These are phyloP conservation scores for Mactromeris polynyma DNA, from an alignment of 2,888 invertebrate genomes.

Conservation along the genomic window DNA sequence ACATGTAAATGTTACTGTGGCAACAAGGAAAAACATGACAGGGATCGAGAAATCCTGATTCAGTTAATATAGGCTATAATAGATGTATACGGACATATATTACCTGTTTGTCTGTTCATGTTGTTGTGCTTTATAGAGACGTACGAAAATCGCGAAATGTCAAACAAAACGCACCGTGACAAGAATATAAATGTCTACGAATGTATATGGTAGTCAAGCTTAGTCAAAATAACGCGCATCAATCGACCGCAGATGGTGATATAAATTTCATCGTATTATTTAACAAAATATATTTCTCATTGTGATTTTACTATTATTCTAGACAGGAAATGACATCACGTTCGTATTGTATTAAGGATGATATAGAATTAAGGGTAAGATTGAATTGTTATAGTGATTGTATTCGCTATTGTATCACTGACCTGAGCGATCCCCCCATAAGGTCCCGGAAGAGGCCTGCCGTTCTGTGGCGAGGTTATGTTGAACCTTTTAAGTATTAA, in stretches of 20 bases:
- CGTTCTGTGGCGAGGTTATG: too few species aligned
- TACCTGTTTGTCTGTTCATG: background rate
- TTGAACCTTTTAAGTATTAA: too few species aligned
- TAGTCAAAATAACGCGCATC: background rate
- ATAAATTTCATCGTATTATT: too few species aligned
- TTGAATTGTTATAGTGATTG: too few species aligned
- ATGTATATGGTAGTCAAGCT: background rate
- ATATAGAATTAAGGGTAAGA: conserved; percentile 6
- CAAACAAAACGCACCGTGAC: background rate
- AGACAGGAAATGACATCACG: background rate
- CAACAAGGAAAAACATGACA: background rate
- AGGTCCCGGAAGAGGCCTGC: too few species aligned
- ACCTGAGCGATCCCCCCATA: too few species aligned
- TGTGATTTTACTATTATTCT: background rate
- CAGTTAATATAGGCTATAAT: background rate
- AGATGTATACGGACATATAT: background rate
- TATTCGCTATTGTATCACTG: too few species aligned
- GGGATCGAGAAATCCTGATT: background rate
- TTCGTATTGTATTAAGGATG: background rate
- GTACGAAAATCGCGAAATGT: background rate
- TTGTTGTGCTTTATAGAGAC: background rate
- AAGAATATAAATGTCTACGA: background rate
- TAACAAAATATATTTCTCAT: too few species aligned
- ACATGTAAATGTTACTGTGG: background rate
- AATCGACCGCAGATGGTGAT: background rate